Evolutionary conservation across 23 tunicate genomes (phyloP).

Genomic region (Styela clava): DNA sequence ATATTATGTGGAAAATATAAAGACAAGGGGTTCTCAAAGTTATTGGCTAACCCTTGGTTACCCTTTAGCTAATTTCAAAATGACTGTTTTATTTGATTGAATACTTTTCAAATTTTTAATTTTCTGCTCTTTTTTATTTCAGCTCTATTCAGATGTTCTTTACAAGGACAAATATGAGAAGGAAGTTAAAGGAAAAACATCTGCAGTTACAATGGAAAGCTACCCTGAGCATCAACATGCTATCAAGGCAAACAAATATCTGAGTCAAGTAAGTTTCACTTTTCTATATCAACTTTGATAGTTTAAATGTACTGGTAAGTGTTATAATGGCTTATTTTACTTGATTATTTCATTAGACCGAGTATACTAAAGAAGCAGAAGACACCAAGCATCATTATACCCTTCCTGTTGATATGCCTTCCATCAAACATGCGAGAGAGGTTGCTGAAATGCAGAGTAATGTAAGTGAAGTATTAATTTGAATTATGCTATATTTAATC

Average conservation of each 20-base stretch:
- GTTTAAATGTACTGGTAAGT: neutral
- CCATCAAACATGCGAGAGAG: slow-evolving; percentile 54
- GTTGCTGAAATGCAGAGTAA: slow-evolving; percentile 56
- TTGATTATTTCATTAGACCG: no score
- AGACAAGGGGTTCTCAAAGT: no score
- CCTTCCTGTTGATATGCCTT: slow-evolving; percentile 76
- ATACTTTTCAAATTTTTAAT: no score
- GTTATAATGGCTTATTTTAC: no score
- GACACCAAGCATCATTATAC: slow-evolving; percentile 43
- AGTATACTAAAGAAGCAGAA: slow-evolving; percentile 48
- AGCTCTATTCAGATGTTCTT: slow-evolving; percentile 55
- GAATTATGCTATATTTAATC: neutral
- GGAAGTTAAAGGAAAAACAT: slow-evolving; percentile 64
- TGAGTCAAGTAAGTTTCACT: slow-evolving; percentile 56
- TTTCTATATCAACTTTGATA: neutral
- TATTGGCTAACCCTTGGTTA: no score
- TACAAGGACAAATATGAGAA: slow-evolving; percentile 70
- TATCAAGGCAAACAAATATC: slow-evolving; percentile 52
- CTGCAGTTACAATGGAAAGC: slow-evolving; percentile 42
- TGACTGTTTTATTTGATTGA: no score
- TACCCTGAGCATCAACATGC: slow-evolving; percentile 92
- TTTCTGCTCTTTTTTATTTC: slow-evolving; percentile 10
- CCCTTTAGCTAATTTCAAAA: no score
- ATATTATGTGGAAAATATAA: neutral
- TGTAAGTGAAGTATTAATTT: slow-evolving; percentile 30